These are phyloP conservation scores for Alentia gelatinosa DNA, from an alignment of 2,888 invertebrate species.

Conservation along the genomic window DNA sequence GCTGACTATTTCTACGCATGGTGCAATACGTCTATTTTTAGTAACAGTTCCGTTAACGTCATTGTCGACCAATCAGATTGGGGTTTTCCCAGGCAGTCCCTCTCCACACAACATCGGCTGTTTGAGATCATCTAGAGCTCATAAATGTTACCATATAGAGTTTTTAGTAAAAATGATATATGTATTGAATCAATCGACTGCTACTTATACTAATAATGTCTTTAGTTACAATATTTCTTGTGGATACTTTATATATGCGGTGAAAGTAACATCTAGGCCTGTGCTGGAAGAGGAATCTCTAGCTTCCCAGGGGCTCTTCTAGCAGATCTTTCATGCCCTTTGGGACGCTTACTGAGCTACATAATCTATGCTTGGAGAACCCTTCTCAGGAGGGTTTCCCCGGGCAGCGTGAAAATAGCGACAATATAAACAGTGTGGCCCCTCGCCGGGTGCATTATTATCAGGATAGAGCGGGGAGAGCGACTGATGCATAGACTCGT, in stretches of 20 bases:
- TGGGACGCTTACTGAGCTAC: neutral
- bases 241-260: neutral
- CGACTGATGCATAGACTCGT: no score
- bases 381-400: neutral
- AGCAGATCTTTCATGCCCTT: neutral
- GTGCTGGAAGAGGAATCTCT: no score
- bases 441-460: no score
- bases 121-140: neutral
- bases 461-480: no score
- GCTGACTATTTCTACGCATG: neutral
- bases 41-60: neutral
- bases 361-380: neutral
- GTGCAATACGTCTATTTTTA: conserved; percentile 21
- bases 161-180: neutral
- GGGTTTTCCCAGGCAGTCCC: neutral
- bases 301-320: no score
- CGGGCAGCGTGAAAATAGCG: neutral
- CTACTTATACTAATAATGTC: neutral
- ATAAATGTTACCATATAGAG: neutral
- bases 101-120: neutral
- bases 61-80: neutral
- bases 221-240: neutral
- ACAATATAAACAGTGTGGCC: no score
- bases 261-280: no score
- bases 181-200: neutral